Percentiles rank a stretch among this genome's conserved stretches.
Conservation (phyloP, 2,113 vertebrate genomes). For the Poeciliopsis retropinna region DNA sequence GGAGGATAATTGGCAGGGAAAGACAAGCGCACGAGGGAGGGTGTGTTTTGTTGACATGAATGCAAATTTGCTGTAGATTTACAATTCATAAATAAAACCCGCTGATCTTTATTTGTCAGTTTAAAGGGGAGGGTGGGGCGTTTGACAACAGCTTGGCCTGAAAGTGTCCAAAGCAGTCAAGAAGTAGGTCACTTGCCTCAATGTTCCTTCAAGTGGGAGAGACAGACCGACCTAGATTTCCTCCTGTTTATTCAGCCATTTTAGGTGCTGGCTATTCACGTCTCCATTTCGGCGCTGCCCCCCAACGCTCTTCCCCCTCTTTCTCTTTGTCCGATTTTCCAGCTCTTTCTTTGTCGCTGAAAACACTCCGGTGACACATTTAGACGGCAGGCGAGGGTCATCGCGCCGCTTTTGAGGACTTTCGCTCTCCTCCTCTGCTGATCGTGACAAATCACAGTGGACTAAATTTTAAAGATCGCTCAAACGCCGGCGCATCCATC, state of each 20-base stretch:
- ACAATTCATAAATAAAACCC: constrained; percentile 28
- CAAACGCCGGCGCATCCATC: constrained; percentile 38
- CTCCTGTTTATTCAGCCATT: constrained; percentile 68
- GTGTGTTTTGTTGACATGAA: constrained; percentile 20
- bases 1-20: constrained; percentile 59
- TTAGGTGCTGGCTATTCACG: constrained; percentile 61
- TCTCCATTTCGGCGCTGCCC: constrained; percentile 55
- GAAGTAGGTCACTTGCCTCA: constrained; percentile 69
- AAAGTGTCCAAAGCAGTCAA: constrained; percentile 70
- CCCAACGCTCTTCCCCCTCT: neutral
- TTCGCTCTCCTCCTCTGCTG: neutral
- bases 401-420: constrained; percentile 6
- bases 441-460: neutral
- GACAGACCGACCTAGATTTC: constrained; percentile 71
- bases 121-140: neutral
- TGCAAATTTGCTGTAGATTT: constrained; percentile 18
- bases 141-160: constrained; percentile 62
- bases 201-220: constrained; percentile 66
- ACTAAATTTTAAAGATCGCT: neutral
- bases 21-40: constrained; percentile 22
- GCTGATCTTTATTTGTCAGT: constrained; percentile 13
- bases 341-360: neutral
- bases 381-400: constrained; percentile 35
- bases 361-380: constrained; percentile 35
- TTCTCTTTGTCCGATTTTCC: neutral